Evolutionary conservation across 2,113 vertebrate genomes (phyloP), one percentile per base, ranked within the genome.

Genomic region (Taurulus bubalis): DNA sequence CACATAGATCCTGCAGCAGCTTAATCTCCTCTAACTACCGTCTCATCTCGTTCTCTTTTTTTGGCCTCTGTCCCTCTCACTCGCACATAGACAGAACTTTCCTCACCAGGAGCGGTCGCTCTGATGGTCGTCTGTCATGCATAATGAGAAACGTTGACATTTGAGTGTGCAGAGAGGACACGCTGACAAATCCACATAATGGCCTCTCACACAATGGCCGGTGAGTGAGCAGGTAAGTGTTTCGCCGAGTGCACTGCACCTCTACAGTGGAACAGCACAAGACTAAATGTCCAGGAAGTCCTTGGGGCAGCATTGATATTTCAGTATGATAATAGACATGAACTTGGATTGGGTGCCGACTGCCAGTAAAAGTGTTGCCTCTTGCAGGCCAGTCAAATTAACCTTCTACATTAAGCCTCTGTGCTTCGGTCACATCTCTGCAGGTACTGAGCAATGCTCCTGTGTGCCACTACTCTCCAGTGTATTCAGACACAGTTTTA

Each of bases 121-220:
- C 84, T 77, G 81, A 83, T 70, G 65, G 83, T 64, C 70, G 60
- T 75, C 65, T 84, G 89, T 86, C 87, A 86, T 84, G 89, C 87
- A 94, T 92, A 92, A 89, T 86, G 92, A 93, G 66, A 38, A 63
- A 74, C 20, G 47, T 60, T 93, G 91, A 93, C 91, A 90, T 93
- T 92, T 93, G 69, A 77, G 71, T 79, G 84, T 55, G 77, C 68
- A 55, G 84, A 77, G 67, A 87, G 86, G 87, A 92, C 83, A 71
- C 71, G 8, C 68, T 0, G 80, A 89, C 79, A 91, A 86, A 90
- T 88, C 87, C 90, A 75, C 79, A 90, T 89, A 86, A 87, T 72
- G 84, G 79, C 84, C 68, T 87, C 77, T 58, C 81, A 85, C 82
- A 70, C 38, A 42, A 64, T 32, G 78, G 63, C 69, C 85, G 42